A percentile compares a stretch with the other conserved stretches of the same genome.
Conservation (phyloP, 2,888 invertebrate genomes). For the Myopa testacea region DNA sequence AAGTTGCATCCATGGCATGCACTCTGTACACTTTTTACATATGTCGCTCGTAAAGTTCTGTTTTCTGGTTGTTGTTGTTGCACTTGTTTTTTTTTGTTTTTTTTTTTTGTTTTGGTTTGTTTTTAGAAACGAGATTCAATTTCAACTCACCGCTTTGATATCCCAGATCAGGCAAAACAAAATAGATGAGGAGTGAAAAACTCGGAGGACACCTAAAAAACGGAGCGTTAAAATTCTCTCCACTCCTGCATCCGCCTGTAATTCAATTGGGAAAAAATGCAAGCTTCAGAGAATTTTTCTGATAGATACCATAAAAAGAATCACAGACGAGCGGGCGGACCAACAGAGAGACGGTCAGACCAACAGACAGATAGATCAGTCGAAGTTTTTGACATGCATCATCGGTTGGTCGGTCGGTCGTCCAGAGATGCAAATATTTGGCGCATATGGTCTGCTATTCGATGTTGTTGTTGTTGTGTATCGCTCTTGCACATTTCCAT, state of each 20-base stretch:
- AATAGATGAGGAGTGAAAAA: conserved; percentile 25
- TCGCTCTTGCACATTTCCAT: not conserved
- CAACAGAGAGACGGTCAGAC: conserved; percentile 28
- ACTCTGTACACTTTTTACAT: conserved; percentile 66
- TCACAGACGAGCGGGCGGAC: not conserved
- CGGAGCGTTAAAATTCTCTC: conserved; percentile 49
- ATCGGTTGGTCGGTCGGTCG: conserved; percentile 12
- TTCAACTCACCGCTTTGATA: conserved; percentile 26
- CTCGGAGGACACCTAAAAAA: conserved; percentile 26
- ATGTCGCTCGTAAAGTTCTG: conserved; percentile 57
- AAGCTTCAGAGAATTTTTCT: conserved; percentile 32
- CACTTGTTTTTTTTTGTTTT: not conserved
- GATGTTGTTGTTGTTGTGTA: conserved; percentile 15
- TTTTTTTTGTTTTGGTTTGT: not conserved
- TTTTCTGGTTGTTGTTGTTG: conserved; percentile 11
- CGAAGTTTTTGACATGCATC: conserved; percentile 43
- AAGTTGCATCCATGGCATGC: conserved; percentile 49
- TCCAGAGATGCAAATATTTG: conserved; percentile 31
- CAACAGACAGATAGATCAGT: conserved; percentile 39
- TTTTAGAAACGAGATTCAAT: conserved; percentile 29
- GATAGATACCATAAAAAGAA: not conserved
- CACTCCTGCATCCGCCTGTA: conserved; percentile 46
- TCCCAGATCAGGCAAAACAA: conserved; percentile 33
- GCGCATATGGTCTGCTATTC: conserved; percentile 38
- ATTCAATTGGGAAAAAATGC: conserved; percentile 48